Evolutionary conservation across 2,888 invertebrate genomes (phyloP), one percentile per base, ranked within the genome.

Genomic region (Rapana venosa): DNA sequence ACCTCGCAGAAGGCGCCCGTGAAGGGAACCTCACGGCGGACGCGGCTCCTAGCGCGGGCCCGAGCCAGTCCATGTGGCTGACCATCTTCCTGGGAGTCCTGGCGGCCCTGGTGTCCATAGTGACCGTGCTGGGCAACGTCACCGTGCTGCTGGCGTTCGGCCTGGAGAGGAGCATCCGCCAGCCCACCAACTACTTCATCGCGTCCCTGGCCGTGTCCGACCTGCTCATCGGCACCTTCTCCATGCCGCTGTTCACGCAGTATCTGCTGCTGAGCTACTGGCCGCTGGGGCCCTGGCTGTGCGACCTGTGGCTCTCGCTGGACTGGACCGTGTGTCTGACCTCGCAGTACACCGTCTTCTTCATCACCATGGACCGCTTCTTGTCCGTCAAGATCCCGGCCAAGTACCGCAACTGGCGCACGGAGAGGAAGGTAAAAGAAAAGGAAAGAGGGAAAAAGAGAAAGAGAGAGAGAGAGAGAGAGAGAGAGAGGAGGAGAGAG

Each of bases 301-400:
- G 99, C 96, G 99, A 99, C 96, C 97, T 99, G 89, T 99, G 99
- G 99, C 97, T 99, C 15, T 99, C 99, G 0, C 98, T 99, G 88
- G 99, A 99, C 96, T 99, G 99, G 97, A 99, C 99, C 35, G 99
- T 99, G 61, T 99, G 99, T 96, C 97, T 99, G 87, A 99, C 99
- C 58, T 99, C 99, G 17, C 99, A 99, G 96, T 99, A 99, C 96
- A 99, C 99, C 0, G 99, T 99, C 30, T 97, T 99, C 90, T 97
- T 99, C 92, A 99, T 99, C 95, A 99, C 99, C 61, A 98, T 99
- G 92, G 99, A 99, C 96, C 97, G 99, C 93, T 99, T 98, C 96
- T 99, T 99, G 96, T 99, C 99, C 61, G 99, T 99, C 13, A 99
- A 99, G 97, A 99, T 99, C 93, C 99, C 99, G 8, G 99, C 99